Evolutionary conservation across 1,140 invertebrate species (phyloP).

Genomic region (Ceratosolen solmsi): DNA sequence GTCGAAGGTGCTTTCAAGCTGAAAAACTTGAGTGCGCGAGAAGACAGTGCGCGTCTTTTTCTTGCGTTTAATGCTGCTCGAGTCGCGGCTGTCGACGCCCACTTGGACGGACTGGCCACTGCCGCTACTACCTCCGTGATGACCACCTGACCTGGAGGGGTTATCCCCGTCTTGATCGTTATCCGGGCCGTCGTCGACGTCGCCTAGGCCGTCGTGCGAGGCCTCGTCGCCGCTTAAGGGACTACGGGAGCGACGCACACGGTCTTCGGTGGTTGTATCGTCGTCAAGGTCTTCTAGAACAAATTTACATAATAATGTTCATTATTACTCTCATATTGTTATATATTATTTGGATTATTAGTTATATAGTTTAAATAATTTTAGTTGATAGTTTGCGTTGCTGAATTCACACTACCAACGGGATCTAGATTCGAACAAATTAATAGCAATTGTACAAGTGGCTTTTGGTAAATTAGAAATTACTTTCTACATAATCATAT

Average conservation of each 20-base stretch:
- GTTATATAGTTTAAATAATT: no score
- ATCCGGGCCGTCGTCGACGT: constrained; percentile 73
- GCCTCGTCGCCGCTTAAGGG: constrained; percentile 77
- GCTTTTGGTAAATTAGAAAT: no score
- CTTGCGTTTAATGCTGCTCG: constrained; percentile 84
- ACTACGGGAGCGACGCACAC: constrained; percentile 65
- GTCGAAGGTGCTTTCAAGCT: constrained; percentile 98
- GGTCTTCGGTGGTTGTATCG: constrained; percentile 63
- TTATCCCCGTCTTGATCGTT: constrained; percentile 78
- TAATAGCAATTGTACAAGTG: no score
- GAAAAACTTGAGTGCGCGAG: constrained; percentile 94
- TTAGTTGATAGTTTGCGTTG: no score
- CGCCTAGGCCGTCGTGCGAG: constrained; percentile 80
- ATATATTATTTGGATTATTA: no score
- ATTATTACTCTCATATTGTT: no score
- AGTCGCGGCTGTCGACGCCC: constrained; percentile 70
- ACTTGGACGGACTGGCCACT: constrained; percentile 60
- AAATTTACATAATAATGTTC: no score
- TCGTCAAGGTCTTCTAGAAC: constrained; percentile 70
- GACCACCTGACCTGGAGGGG: constrained; percentile 66
- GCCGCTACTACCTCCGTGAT: constrained; percentile 72
- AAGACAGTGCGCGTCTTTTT: constrained; percentile 99
- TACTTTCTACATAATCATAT: no score
- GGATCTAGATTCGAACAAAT: no score
- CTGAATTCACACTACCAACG: no score